Evolutionary conservation across 2,888 invertebrate species (phyloP).

Genomic region (Argynnis bischoffii): DNA sequence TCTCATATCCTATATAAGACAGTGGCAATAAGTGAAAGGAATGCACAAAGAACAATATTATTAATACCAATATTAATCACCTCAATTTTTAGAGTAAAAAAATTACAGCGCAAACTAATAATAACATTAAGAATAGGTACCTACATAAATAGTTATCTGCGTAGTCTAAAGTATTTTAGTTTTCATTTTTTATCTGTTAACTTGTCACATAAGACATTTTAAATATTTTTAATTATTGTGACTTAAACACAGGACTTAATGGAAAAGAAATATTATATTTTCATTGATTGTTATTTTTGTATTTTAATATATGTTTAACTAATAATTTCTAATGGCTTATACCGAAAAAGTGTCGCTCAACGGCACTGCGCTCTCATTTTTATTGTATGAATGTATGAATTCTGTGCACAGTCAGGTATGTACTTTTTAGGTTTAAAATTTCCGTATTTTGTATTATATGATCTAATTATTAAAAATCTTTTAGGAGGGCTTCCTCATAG

Average conservation of each 20-base stretch:
- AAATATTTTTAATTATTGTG: not conserved
- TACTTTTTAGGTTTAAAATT: conserved; percentile 36
- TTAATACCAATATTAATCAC: no score
- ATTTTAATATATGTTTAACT: conserved; percentile 16
- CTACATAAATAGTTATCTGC: no score
- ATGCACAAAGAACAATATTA: not conserved
- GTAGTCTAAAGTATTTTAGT: no score
- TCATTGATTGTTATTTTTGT: not conserved
- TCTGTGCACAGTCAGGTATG: conserved; percentile 83
- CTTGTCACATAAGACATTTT: not conserved
- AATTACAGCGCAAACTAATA: not conserved
- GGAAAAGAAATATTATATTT: not conserved
- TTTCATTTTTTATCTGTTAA: conserved; percentile 12
- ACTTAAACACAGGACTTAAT: no score
- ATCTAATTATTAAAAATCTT: conserved; percentile 39
- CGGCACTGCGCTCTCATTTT: conserved; percentile 85
- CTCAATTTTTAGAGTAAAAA: no score
- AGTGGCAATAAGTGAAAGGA: not conserved
- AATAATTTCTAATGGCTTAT: conserved; percentile 58
- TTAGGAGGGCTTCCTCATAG: conserved; percentile 85
- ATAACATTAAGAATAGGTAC: no score
- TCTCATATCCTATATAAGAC: no score
- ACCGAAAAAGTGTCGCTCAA: conserved; percentile 79
- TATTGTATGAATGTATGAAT: conserved; percentile 86
- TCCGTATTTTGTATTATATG: not conserved